Base-by-base conservation (phyloP, 2,888 invertebrate genomes). In the Drosophila rubida region DNA sequence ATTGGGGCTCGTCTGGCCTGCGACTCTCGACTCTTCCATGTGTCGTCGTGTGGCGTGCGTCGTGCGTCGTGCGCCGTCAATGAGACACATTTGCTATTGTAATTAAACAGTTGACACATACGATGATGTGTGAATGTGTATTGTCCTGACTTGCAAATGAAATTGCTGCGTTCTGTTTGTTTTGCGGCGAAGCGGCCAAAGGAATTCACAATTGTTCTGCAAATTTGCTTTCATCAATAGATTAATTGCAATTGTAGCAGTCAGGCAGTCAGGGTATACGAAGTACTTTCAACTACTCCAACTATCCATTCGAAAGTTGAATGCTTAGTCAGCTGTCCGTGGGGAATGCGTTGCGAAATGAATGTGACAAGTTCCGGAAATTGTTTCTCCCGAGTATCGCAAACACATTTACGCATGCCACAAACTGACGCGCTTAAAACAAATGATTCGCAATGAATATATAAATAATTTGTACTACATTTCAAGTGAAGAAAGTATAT, bases 71-170 rank as follows among this genome's bases (percentile, higher is more conserved):
- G 46, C 4, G 50, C 22, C 50, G 44, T 9, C 57, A 53, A 58
- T 66, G 53, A 49, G 53, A 53, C 48, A 39, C 51, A 49, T 62
- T 68, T 68, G 64, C 64, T 45, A 50, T 58, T 65, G 64, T 68
- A 78, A 77, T 78, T 77, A 77, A 78, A 66, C 61, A 39, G 76
- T 69, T 69, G 51, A 58, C 58, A 59, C 45, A 30, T 16, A 44
- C 22, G n/a, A n/a, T n/a, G n/a, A n/a, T 7, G 3, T 41, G 19
- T 19, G 9, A 4, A 11, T 27, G 19, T 51, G 5, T 11, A 8
- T 9, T 39, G 27, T 51, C 42, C 42, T 2, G 22, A 37, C 35
- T 5, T 37, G 16, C 35, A 23, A 35, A 57, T 49, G 30, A 30
- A 58, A 58, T 49, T 49, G 49, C 42, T 37, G 25, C 8, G 46